These are phyloP conservation scores for Didymodactylos carnosus DNA, from an alignment of 2,888 invertebrate species.

Conservation along the genomic window DNA sequence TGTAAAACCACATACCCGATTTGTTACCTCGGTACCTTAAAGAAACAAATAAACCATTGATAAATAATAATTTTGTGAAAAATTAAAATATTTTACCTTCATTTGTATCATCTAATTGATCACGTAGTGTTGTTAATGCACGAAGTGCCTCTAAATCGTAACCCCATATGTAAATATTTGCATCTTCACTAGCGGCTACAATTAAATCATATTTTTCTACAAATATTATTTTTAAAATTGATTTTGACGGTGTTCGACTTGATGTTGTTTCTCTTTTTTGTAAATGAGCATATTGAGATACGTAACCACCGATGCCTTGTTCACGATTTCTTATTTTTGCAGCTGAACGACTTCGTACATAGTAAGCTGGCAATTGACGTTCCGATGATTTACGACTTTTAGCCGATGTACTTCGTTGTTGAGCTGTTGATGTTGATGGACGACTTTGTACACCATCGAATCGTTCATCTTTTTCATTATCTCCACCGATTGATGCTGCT, in stretches of 20 bases:
- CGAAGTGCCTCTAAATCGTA: constrained; percentile 12
- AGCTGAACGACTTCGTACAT: not conserved
- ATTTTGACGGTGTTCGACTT: not conserved
- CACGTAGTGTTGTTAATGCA: not conserved
- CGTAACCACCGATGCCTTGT: not conserved
- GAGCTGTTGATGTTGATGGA: not conserved
- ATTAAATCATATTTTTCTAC: constrained; percentile 31
- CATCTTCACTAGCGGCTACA: constrained; percentile 31
- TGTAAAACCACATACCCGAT: constrained; percentile 32
- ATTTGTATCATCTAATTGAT: not conserved
- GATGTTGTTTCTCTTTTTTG: not conserved
- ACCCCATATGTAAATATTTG: constrained; percentile 25
- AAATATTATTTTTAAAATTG: constrained; percentile 22
- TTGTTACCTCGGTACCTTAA: constrained; percentile 27
- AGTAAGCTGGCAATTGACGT: not conserved
- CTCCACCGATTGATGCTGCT: not conserved
- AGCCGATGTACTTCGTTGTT: not conserved
- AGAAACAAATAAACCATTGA: too few species aligned
- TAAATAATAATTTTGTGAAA: too few species aligned
- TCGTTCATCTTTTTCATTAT: not conserved
- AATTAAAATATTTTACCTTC: not conserved
- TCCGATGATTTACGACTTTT: not conserved
- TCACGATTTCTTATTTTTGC: not conserved
- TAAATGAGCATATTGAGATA: not conserved
- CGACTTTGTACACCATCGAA: too few species aligned